Evolutionary conservation across 2,888 invertebrate genomes (phyloP), one percentile per base, ranked within the genome.

Genomic region (Cyclophora albipunctata): DNA sequence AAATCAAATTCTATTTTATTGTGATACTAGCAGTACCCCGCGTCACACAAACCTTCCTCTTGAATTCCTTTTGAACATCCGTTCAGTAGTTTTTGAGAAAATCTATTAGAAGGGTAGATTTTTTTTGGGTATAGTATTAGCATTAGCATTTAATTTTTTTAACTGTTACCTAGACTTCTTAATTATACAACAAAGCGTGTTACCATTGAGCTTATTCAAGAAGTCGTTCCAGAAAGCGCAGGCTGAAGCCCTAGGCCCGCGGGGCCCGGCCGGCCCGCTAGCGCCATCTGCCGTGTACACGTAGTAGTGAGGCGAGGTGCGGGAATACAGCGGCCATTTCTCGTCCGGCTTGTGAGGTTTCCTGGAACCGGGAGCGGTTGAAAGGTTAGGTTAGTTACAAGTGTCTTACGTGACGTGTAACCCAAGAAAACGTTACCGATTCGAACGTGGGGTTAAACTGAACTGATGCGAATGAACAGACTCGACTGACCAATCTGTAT

Each of bases 221-320:
- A 98, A 97, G 67, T 96, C 94, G 73, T 97, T 97, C 98, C 98
- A 98, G 85, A 98, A 98, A 49, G 97, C 96, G 84, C 98, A 98
- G 46, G 96, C 93, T 46, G 94, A 91, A 66, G 97, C 92, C 71
- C 98, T 88, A 6, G 96, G 94, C 52, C 97, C 95, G 2, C 91
- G 84, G 5, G 91, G 91, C 2, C 91, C 84, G 7, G 91, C 91
- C 5, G 91, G 91, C 1, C 88, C 90, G 57, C 93, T 94, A 52
- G 90, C 90, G 42, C 92, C 92, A 64, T 95, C 94, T 1, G 96
- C 95, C 57, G 96, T 95, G 83, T 96, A 95, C 66, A 96, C 95
- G 82, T 95, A 96, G 83, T 97, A 97, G 75, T 95, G 93, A 20
- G 97, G 97, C 63, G 95, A 92, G 52, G 94, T 92, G 67, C 93